Base-by-base conservation (phyloP, 2,888 invertebrate genomes). In the Lutraria lutraria region DNA sequence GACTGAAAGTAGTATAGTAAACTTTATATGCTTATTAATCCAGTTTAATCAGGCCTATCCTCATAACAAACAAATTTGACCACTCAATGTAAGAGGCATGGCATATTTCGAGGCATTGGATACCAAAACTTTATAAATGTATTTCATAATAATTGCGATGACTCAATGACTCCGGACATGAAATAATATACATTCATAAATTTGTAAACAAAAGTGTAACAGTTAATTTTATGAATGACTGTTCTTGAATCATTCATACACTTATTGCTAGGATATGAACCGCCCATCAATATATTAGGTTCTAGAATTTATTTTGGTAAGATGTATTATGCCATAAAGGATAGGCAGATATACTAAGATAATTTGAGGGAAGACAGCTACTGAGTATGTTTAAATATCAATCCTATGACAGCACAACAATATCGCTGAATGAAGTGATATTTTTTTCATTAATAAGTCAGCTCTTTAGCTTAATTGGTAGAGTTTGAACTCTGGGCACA, bases 1-100 rank as follows among this genome's bases (percentile, higher is more conserved):
- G 34, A 76, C 34, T 76, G 76, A 76, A 76, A 76, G 76, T 76
- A 76, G 16, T 76, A 31, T 31, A 31, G 31, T 76, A 16, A 76
- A 29, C 25, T 29, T 29, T 29, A 25, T 29, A 31, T 72, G 19
- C 34, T 2, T 4, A 16, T 0, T 76, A 76, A 76, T 76, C 76
- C 34, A 16, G 19, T 34, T 6, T 76, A 76, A 19, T 31, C 19
- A 29, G 31, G 31, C 31, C 76, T 16, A 76, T 76, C 76, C 76
- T 76, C 15, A 13, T 16, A 13, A 31, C 19, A 31, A 76, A 76
- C 76, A 76, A 4, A 68, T 25, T 10, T 10, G 63, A 68, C 63
- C 63, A 68, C 63, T 43, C 43, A 43, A 43, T 68, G 25, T n/a
- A 25, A 25, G 25, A 68, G 25, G 63, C 63, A n/a, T 8, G 10